Base-by-base conservation (phyloP, 2,113 vertebrate genomes). In the Alethe castanea region DNA sequence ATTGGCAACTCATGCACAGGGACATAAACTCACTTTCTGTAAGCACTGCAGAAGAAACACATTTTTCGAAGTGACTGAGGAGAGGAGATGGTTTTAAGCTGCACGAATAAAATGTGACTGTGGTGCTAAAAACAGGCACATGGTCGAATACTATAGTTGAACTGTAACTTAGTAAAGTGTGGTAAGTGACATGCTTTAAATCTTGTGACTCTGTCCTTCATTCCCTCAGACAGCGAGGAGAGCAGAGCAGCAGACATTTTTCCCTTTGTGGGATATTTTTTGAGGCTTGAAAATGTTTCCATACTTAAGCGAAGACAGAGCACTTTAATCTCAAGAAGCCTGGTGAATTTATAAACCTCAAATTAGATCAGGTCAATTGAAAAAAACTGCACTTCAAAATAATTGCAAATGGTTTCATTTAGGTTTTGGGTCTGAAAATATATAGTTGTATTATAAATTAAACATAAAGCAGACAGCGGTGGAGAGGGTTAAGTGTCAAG, bases 331-430 rank as follows among this genome's bases (percentile, higher is more conserved):
- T 93, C 80, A 88, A 93, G 61, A 90, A 93, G 91, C 24, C 91
- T 95, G 83, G 88, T 93, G 86, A 88, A 88, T 94, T 95, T 95
- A 91, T 86, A 96, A 93, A 93, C 91, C 82, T 64, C 88, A 86
- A 95, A 94, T 97, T 95, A 96, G 92, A 96, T 95, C 95, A 94
- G 88, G 88, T 96, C 95, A 94, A 67, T 81, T 96, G 96, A 93
- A 97, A 97, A 97, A 95, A 84, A 86, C 64, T 70, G 86, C 50
- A 90, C 59, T 94, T 93, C 71, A 96, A 92, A 93, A 80, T 90
- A 87, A 86, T 90, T 94, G 70, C 45, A 77, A 96, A 88, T 84
- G 76, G 69, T 92, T 97, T 93, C 82, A 83, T 88, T 93, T 95
- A 92, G 29, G 54, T 62, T 88, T 92, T 73, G 40, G 28, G 44